Evolutionary conservation across 2,113 vertebrate species (phyloP), one percentile per base, ranked within the genome.

Genomic region (Rhineura floridana): DNA sequence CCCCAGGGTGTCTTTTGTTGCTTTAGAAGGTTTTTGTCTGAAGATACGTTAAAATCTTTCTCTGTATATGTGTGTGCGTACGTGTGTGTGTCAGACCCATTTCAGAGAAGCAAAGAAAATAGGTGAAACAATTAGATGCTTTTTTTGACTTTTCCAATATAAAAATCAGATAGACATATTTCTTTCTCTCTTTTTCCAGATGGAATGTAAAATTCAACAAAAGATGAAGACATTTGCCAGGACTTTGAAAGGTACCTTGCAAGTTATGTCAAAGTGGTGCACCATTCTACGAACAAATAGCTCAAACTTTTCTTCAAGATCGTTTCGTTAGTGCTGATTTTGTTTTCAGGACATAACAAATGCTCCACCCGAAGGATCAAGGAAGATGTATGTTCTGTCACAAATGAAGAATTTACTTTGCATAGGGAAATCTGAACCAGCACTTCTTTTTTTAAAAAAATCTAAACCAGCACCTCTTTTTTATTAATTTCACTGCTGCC

Each of bases 91-190:
- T 42, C 30, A 83, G 39, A 33, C 39, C 11, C 23, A 10, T 86
- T 94, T 87, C 70, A 86, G 17, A 83, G 44, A 88, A 91, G 28
- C 80, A 86, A 69, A 81, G 1, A 87, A 80, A 88, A 77, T 2
- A 48, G 42, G 42, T 63, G 81, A 55, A 17, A 69, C 11, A 84
- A 81, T 9, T 19, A 79, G 19, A 33, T 88, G 2, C 8, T 86
- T n/a, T 9, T 85, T 82, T 55, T 77, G n/a, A 75, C 50, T 81
- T 82, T 46, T 15, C 42, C 15, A 70, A 52, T 42, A 80, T 0
- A 69, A 44, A 42, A 87, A 87, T 85, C 25, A 75, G 21, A 3
- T 33, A 15, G 33, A 17, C 46, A 50, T 36, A 46, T 15, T n/a
- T 46, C 5, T 30, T 8, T 79, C 52, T 52, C 59, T 39, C 0